A percentile compares a stretch with the other conserved stretches of the same genome.
These are phyloP conservation scores for Syrphus vitripennis DNA, from an alignment of 2,888 invertebrate species.

Conservation along the genomic window DNA sequence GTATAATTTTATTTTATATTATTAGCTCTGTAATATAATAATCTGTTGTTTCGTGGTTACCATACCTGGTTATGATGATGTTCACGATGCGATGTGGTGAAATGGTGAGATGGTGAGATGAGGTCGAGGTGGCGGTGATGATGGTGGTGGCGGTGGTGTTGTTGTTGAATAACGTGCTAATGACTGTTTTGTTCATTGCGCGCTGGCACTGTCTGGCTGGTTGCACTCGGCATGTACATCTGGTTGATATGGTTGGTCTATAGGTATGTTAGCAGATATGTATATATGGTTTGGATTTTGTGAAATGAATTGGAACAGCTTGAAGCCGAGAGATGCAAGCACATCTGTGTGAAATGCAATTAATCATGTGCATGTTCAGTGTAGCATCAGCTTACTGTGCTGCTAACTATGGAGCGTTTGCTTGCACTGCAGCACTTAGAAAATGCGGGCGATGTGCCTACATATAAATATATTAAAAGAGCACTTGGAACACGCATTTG, in stretches of 20 bases:
- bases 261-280: background rate
- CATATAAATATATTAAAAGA: background rate
- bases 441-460: slow-evolving; percentile 47
- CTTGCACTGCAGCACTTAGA: slow-evolving; percentile 38
- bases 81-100: slow-evolving; percentile 47
- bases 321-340: slow-evolving; percentile 33
- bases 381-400: slow-evolving; percentile 45
- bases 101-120: slow-evolving; percentile 50
- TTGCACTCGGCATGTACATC: slow-evolving; percentile 52
- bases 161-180: slow-evolving; percentile 68
- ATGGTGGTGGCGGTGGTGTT: slow-evolving; percentile 3
- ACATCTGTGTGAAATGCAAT: slow-evolving; percentile 69
- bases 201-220: slow-evolving; percentile 23
- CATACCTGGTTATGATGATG: slow-evolving; percentile 60
- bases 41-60: slow-evolving; percentile 64
- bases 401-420: slow-evolving; percentile 5
- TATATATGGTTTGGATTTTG: slow-evolving; percentile 62
- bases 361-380: slow-evolving; percentile 62
- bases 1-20: slow-evolving; percentile 19
- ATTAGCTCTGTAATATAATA: slow-evolving; percentile 70
- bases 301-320: slow-evolving; percentile 68
- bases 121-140: slow-evolving; percentile 6
- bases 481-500: slow-evolving; percentile 17
- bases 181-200: slow-evolving; percentile 65
- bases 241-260: slow-evolving; percentile 6